These are phyloP conservation scores for Tragelaphus strepsiceros DNA, from an alignment of 2,113 vertebrate genomes.

Conservation along the genomic window DNA sequence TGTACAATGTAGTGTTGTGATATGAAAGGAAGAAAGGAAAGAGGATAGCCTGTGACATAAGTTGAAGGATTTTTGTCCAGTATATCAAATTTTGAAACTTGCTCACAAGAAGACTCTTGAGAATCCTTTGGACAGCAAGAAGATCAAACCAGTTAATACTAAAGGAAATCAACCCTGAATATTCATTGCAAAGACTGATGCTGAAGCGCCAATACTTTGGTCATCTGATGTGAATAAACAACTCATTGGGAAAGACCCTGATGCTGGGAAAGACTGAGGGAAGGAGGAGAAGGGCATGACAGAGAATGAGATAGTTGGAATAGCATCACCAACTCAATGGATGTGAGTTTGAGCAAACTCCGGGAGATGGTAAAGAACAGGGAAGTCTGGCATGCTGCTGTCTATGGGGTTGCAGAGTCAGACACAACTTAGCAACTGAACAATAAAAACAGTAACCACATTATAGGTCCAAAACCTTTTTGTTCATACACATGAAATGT, in stretches of 20 bases:
- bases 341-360: not conserved
- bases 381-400: not conserved
- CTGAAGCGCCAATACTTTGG: not conserved
- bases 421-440: not conserved
- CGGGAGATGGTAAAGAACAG: fast-evolving
- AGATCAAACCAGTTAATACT: not conserved
- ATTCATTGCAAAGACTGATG: not conserved
- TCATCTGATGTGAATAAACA: not conserved
- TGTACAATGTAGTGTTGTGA: not conserved
- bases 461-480: not conserved
- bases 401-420: not conserved
- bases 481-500: not conserved
- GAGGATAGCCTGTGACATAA: not conserved
- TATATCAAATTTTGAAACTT: not conserved
- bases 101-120: not conserved
- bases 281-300: not conserved
- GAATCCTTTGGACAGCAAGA: not conserved
- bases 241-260: not conserved
- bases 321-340: not conserved
- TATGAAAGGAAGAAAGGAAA: not conserved
- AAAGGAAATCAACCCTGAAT: not conserved
- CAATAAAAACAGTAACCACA: not conserved
- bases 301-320: not conserved
- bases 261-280: not conserved
- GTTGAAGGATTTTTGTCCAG: not conserved